Conservation (phyloP, 2,113 vertebrate genomes). For the Helogale parvula region DNA sequence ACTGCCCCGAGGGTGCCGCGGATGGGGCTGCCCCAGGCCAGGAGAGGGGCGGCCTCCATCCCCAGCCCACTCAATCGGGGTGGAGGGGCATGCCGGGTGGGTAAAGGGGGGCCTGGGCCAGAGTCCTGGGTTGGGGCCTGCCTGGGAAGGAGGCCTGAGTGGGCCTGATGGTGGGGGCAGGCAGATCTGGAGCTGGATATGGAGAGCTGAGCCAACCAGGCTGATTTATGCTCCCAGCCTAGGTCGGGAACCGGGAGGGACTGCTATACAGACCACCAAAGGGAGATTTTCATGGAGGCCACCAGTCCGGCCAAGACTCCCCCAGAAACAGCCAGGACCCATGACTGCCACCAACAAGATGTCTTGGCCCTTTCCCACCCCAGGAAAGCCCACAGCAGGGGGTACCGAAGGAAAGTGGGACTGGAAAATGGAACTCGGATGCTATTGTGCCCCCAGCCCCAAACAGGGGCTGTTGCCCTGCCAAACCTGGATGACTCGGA, state of each 20-base stretch:
- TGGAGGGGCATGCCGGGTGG: slow-evolving; percentile 23
- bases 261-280: slow-evolving; percentile 58
- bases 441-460: background rate
- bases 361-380: background rate
- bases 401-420: background rate
- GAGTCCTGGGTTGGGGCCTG: background rate
- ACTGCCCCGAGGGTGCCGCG: slow-evolving; percentile 69
- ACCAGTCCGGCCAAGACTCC: slow-evolving; percentile 17
- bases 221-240: slow-evolving; percentile 65
- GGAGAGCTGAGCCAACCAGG: background rate
- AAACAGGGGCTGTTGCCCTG: fast-evolving
- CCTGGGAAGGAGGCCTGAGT: slow-evolving; percentile 39
- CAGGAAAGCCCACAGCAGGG: background rate
- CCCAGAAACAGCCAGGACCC: background rate
- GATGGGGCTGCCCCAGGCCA: slow-evolving; percentile 25
- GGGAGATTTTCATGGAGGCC: slow-evolving; percentile 47
- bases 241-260: slow-evolving; percentile 29
- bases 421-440: background rate
- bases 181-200: background rate
- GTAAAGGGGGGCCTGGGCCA: slow-evolving; percentile 21
- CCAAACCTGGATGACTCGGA: background rate
- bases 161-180: slow-evolving; percentile 28
- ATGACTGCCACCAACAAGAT: background rate
- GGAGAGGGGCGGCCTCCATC: background rate
- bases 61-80: background rate